Conservation (phyloP, 2,113 vertebrate genomes). For the Zonotrichia leucophrys region DNA sequence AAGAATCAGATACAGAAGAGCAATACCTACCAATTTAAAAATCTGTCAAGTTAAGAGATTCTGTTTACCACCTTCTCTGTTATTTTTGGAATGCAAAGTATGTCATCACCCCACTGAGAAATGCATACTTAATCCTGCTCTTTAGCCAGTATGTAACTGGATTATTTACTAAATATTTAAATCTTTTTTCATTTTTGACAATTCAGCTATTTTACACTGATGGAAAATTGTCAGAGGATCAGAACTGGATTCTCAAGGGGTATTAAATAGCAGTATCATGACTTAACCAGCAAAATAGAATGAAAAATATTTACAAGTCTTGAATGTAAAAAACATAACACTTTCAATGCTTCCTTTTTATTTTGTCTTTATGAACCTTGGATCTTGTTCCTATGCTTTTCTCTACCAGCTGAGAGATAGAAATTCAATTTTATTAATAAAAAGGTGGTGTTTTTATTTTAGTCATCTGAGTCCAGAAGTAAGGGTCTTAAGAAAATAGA, state of each 20-base stretch:
- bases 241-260: neutral
- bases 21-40: neutral
- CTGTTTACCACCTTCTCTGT: constrained; percentile 9
- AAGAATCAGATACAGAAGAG: neutral
- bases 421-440: neutral
- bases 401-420: neutral
- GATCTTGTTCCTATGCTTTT: neutral
- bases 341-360: neutral
- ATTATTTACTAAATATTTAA: constrained; percentile 6
- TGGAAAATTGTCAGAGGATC: neutral
- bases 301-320: neutral
- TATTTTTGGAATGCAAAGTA: constrained; percentile 49
- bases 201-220: neutral
- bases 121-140: neutral
- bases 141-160: neutral
- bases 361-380: neutral
- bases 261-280: neutral
- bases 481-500: neutral
- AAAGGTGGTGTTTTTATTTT: neutral
- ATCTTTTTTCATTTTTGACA: neutral
- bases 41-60: neutral
- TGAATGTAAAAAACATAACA: neutral
- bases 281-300: neutral
- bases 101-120: constrained; percentile 25
- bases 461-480: neutral